A percentile compares a stretch with the other conserved stretches of the same genome.
These are phyloP conservation scores for Acrossocheilus wenchowensis DNA, from an alignment of 2,797 vertebrate genomes.

Conservation along the genomic window DNA sequence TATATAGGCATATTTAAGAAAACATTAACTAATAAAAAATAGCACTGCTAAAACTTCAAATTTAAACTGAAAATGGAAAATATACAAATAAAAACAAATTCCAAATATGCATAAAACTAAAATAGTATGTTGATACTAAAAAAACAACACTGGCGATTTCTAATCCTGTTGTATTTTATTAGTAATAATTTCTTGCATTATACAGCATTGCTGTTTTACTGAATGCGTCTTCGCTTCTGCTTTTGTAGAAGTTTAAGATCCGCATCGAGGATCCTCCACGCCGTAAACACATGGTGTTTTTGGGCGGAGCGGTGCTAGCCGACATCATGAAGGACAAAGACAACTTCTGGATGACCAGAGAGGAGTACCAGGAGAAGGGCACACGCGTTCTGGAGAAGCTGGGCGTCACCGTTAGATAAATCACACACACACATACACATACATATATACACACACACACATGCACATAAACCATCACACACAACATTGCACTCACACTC, in stretches of 20 bases:
- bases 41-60: no score
- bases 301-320: conserved; percentile 95
- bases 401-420: conserved; percentile 98
- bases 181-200: not conserved
- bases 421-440: not conserved
- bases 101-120: no score
- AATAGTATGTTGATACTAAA: no score
- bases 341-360: conserved; percentile 98
- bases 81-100: no score
- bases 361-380: conserved; percentile 98
- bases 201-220: not conserved
- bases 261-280: conserved; percentile 84
- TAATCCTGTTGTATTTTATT: not conserved
- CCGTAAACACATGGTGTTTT: conserved; percentile 99
- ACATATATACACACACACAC: conserved; percentile 11
- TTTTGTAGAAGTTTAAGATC: conserved; percentile 82
- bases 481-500: conserved; percentile 27
- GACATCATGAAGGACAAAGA: conserved; percentile 99
- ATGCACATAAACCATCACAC: conserved; percentile 13
- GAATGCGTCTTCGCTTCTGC: conserved; percentile 74
- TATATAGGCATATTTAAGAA: no score
- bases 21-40: no score
- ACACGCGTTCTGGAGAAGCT: conserved; percentile 97
- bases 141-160: no score
- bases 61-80: no score